Conservation (phyloP, 2,797 vertebrate species). For the Pseudomugil tenellus region DNA sequence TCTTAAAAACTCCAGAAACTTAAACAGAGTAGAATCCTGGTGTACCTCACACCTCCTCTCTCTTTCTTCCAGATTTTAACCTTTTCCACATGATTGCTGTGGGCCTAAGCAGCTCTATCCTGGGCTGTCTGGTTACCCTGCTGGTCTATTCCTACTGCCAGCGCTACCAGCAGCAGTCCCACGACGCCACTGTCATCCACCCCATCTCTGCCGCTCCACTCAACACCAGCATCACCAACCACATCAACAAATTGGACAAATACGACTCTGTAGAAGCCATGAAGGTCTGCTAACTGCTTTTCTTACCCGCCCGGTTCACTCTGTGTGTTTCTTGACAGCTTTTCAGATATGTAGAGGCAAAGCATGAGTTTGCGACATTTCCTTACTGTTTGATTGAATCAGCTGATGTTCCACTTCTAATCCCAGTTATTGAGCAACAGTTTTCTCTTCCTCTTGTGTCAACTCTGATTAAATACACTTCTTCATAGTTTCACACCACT, state of each 20-base stretch:
- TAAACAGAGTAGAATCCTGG: not conserved
- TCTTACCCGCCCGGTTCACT: not conserved
- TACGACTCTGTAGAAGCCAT: constrained; percentile 97
- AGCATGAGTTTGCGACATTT: constrained; percentile 27
- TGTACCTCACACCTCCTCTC: constrained; percentile 2
- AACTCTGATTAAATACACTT: constrained; percentile 56
- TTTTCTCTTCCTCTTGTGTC: constrained; percentile 47
- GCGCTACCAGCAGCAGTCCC: constrained; percentile 94
- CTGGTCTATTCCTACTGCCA: constrained; percentile 96
- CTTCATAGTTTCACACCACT: constrained; percentile 55
- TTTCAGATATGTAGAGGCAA: constrained; percentile 18
- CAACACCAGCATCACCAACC: constrained; percentile 98
- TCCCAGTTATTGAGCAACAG: constrained; percentile 28
- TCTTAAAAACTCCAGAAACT: not conserved
- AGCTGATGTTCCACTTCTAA: constrained; percentile 25
- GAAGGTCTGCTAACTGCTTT: constrained; percentile 85
- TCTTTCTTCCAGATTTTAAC: constrained; percentile 88
- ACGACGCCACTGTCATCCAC: constrained; percentile 96
- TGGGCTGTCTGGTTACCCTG: constrained; percentile 94
- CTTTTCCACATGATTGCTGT: constrained; percentile 97
- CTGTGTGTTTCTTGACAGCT: constrained; percentile 23
- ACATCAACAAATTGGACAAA: constrained; percentile 99
- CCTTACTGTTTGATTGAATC: constrained; percentile 45
- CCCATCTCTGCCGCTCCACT: constrained; percentile 93
- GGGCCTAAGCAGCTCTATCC: constrained; percentile 94